Evolutionary conservation across 2,113 vertebrate genomes (phyloP).

Genomic region (Sinocyclocheilus grahami): DNA sequence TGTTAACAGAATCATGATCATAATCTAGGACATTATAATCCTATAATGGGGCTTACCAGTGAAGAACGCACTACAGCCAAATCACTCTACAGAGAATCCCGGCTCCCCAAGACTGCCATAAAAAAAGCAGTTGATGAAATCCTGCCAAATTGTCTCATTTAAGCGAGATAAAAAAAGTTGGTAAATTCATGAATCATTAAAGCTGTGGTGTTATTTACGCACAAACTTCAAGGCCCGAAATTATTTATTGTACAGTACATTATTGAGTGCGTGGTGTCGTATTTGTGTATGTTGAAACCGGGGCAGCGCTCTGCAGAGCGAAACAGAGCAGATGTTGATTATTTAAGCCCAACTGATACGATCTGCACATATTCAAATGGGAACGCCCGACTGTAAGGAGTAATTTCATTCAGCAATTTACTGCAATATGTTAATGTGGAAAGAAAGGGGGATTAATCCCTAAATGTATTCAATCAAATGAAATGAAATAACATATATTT

Average conservation of each 20-base stretch:
- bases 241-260: slow-evolving; percentile 14
- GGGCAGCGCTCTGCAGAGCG: slow-evolving; percentile 7
- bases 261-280: background rate
- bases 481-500: slow-evolving; percentile 77
- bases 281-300: slow-evolving; percentile 3
- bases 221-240: slow-evolving; percentile 18
- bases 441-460: slow-evolving; percentile 62
- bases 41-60: slow-evolving; percentile 37
- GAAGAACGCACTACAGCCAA: slow-evolving; percentile 30
- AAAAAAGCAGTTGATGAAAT: slow-evolving; percentile 41
- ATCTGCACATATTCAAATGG: slow-evolving; percentile 51
- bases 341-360: slow-evolving; percentile 30
- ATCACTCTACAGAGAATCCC: slow-evolving; percentile 43
- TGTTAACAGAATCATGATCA: slow-evolving; percentile 55
- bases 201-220: background rate
- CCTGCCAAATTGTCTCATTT: slow-evolving; percentile 43
- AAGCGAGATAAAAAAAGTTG: slow-evolving; percentile 25
- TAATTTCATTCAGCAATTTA: slow-evolving; percentile 71
- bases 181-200: slow-evolving; percentile 32
- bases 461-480: slow-evolving; percentile 67
- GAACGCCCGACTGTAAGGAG: slow-evolving; percentile 63
- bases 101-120: slow-evolving; percentile 27
- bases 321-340: slow-evolving; percentile 44
- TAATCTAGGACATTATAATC: slow-evolving; percentile 58
- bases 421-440: slow-evolving; percentile 68